These are phyloP conservation scores for Amphiprion clarkii DNA, from an alignment of 2,797 vertebrate species.

Conservation along the genomic window DNA sequence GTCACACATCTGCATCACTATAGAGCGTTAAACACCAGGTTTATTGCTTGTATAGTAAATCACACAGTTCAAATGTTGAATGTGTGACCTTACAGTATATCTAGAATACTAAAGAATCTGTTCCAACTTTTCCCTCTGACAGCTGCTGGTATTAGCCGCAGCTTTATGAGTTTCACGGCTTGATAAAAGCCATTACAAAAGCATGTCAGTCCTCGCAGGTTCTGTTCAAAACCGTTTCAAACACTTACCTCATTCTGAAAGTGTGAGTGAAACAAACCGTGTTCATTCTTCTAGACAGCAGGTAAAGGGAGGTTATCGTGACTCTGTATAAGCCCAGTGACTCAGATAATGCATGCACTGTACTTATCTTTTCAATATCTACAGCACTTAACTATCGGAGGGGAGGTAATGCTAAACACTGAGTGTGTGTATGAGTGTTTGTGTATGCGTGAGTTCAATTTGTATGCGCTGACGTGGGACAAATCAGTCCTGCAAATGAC, in stretches of 20 bases:
- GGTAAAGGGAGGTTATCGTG: conserved; percentile 31
- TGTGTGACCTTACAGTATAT: not conserved
- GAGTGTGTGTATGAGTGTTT: conserved; percentile 27
- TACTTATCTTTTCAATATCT: conserved; percentile 60
- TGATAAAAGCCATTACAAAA: not conserved
- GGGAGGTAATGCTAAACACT: conserved; percentile 43
- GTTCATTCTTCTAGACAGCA: conserved; percentile 35
- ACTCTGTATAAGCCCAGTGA: conserved; percentile 32
- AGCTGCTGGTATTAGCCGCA: not conserved
- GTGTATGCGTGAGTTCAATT: conserved; percentile 55
- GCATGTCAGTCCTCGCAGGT: conserved; percentile 23
- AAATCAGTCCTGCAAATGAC: conserved; percentile 49
- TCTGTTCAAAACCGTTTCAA: conserved; percentile 17
- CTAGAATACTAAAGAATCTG: not conserved
- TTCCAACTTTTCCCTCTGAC: not conserved
- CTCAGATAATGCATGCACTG: conserved; percentile 63
- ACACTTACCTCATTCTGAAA: conserved; percentile 19
- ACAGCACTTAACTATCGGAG: conserved; percentile 57
- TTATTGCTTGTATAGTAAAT: not conserved
- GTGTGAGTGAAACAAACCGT: not conserved
- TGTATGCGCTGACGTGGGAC: conserved; percentile 54
- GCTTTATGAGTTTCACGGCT: conserved; percentile 24
- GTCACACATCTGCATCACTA: not conserved
- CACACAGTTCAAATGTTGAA: not conserved
- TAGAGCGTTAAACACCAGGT: not conserved